Base-by-base conservation (phyloP, 2,797 vertebrate species). In the Hippoglossus hippoglossus region DNA sequence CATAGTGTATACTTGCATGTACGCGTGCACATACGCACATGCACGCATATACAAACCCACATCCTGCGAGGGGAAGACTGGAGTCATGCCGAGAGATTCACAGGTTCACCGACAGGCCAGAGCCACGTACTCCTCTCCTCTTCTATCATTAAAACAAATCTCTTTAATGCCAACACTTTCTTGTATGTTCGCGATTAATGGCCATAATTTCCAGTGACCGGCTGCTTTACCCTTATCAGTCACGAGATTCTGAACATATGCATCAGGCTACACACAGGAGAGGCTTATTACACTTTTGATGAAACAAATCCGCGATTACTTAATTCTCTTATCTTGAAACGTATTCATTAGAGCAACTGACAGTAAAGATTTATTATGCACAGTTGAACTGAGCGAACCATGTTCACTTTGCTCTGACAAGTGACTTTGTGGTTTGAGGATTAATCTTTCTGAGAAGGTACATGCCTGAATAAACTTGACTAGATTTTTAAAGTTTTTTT, bases 341-440 rank as follows among this genome's bases (percentile, higher is more conserved):
- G 15, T 53, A 25, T 79, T 78, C 63, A 83, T 75, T 57, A 63
- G 55, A 74, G 34, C 1, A 59, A 56, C 44, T 65, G 62, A 77
- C 61, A 59, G 57, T 46, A 47, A 67, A 54, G 60, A 64, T 69
- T 67, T 31, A 63, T 47, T 21, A 16, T 49, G 28, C 44, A 28
- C 31, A 60, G 61, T 7, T 72, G 31, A 73, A 66, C 58, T 7
- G 8, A 72, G 49, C 19, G 28, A 75, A 57, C 51, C 66, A 41
- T 76, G 63, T 68, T 69, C 69, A 64, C 34, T 72, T 69, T 60
- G 34, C 54, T 72, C 63, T 65, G 58, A 77, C 53, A 60, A n/a
- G 55, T 58, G 55, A 71, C 68, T 77, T 59, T 65, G 39, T 55
- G 16, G 26, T 62, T 31, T 11, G 66, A 71, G 70, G 53, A 85